Base-by-base conservation (phyloP, 2,888 invertebrate genomes). In the Andrena bicolor region DNA sequence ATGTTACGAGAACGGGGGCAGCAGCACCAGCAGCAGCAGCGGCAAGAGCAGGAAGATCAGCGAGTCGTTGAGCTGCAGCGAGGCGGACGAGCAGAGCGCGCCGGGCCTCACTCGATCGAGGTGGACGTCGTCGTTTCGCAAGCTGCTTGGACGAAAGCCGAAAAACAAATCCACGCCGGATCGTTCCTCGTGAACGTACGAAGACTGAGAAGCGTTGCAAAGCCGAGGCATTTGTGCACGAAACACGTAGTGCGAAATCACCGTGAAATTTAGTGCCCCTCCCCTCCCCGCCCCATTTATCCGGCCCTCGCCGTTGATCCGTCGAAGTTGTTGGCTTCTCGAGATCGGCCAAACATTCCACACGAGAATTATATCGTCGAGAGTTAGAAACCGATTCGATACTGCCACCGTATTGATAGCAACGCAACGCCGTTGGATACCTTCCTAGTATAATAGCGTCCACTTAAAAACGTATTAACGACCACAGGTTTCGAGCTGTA, bases 71-170 rank as follows among this genome's bases (percentile, higher is more conserved):
- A 87, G 88, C 28, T 82, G 86, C 70, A 86, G 85, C 78, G 90
- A 90, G 49, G 80, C 85, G 10, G 88, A 90, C 64, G 87, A 88
- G 41, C 83, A 86, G 20, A 65, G 20, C 51, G 60, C 69, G 1
- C 41, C 94, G 88, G 94, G 94, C 88, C 91, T 95, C 76, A 94
- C 94, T 10, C 94, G 95, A 20, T 95, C 95, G 64, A 95, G 94
- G 87, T 96, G 96, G 96, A 96, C 96, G 23, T 95, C 96, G 0
- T 96, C 96, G 4, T 96, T 96, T 91, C 94, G 96, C 64, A 95
- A 95, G 88, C 93, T 96, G 10, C 90, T 94, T 20, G 92, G 93
- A 20, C 92, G 93, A 53, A 92, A 91, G 73, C 89, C 91, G 64
- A 93, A 91, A 86, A 83, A 89, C 64, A 92, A 93, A 85, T 49